Percentiles rank a stretch among this genome's conserved stretches.
These are phyloP conservation scores for Platalea minor DNA, from an alignment of 2,797 vertebrate genomes.

Conservation along the genomic window DNA sequence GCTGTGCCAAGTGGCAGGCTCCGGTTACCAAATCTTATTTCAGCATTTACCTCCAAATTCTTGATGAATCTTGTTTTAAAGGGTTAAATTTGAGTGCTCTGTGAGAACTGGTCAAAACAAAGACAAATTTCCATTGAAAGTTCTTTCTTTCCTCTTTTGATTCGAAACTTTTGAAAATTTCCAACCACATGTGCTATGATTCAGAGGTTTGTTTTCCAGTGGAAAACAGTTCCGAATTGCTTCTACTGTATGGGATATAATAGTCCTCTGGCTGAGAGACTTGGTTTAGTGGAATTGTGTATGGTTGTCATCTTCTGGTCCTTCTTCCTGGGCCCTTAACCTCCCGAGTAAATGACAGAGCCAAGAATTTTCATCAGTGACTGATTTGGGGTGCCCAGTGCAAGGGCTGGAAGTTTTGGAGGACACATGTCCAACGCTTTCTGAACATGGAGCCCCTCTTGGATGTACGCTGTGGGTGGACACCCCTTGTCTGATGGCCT, in stretches of 20 bases:
- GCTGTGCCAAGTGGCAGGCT: not conserved
- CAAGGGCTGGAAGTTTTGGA: not conserved
- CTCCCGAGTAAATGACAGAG: not conserved
- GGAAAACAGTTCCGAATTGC: not conserved
- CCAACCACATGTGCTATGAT: rapidly evolving
- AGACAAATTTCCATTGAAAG: not conserved
- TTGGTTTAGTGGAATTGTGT: not conserved
- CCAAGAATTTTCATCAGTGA: not conserved
- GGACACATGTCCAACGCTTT: not conserved
- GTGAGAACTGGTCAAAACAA: not conserved
- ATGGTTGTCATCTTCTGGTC: not conserved
- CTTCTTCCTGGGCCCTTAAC: not conserved
- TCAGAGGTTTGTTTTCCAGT: not conserved
- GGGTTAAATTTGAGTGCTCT: not conserved
- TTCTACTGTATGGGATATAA: not conserved
- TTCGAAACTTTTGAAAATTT: not conserved
- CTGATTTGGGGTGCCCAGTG: not conserved
- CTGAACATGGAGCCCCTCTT: not conserved
- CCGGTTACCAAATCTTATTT: not conserved
- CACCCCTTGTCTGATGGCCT: not conserved
- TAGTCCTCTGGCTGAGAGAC: not conserved
- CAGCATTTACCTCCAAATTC: not conserved
- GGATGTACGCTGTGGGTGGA: not conserved
- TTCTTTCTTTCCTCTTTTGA: not conserved
- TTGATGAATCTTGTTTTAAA: not conserved